Conservation (phyloP, 2,113 vertebrate genomes). For the Callipepla squamata region DNA sequence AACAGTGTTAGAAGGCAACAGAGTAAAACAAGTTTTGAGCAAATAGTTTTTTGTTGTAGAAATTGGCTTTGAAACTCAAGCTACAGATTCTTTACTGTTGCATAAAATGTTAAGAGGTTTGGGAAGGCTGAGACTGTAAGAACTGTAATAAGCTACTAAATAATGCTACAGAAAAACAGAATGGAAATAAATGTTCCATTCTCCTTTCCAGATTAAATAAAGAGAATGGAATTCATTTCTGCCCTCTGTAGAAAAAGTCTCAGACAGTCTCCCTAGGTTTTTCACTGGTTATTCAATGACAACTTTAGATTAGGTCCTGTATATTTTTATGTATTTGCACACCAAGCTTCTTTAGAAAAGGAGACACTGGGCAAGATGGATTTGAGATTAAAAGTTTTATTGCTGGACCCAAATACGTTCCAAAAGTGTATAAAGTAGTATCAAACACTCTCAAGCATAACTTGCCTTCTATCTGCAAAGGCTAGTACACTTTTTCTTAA, state of each 20-base stretch:
- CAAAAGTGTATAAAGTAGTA: background rate
- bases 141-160: constrained; percentile 3
- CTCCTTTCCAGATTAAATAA: background rate
- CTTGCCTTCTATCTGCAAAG: background rate
- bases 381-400: background rate
- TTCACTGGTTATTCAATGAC: background rate
- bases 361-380: background rate
- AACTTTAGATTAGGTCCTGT: background rate
- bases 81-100: background rate
- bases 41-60: background rate
- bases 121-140: background rate
- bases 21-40: background rate
- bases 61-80: background rate
- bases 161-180: background rate
- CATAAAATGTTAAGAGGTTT: constrained; percentile 2
- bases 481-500: background rate
- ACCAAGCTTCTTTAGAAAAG: background rate
- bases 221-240: background rate
- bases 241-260: background rate
- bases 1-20: background rate
- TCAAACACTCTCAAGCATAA: background rate
- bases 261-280: background rate
- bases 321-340: background rate
- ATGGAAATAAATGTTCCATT: background rate
- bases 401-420: background rate